Conservation (phyloP, 2,888 invertebrate genomes). For the Zaprionus bogoriensis region DNA sequence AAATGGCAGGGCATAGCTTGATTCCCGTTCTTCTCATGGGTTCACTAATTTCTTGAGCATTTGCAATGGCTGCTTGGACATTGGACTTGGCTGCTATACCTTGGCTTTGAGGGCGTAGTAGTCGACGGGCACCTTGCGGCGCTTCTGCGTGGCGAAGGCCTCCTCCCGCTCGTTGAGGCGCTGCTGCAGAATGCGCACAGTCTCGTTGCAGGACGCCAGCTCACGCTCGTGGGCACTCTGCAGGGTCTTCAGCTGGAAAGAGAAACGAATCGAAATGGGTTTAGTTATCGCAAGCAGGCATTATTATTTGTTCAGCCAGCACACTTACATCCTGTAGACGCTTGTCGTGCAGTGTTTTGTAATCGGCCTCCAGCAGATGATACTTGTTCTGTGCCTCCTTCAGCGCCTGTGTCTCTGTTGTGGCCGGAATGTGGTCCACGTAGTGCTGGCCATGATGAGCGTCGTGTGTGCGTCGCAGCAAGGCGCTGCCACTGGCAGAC, state of each 20-base stretch:
- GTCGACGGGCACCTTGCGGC: constrained; percentile 82
- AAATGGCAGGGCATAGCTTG: no score
- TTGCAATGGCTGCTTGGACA: background rate
- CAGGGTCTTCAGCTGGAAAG: constrained; percentile 88
- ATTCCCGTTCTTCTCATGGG: no score
- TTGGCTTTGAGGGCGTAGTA: constrained; percentile 83
- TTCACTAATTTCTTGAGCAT: background rate
- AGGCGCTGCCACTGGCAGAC: constrained; percentile 23
- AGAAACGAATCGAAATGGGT: background rate
- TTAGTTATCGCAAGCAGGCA: background rate
- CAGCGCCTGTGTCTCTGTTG: constrained; percentile 80
- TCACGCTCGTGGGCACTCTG: constrained; percentile 90
- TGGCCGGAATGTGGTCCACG: constrained; percentile 79
- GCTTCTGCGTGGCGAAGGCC: constrained; percentile 81
- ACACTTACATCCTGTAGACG: constrained; percentile 90
- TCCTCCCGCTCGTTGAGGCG: constrained; percentile 82
- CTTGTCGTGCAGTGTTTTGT: constrained; percentile 89
- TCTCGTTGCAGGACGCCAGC: constrained; percentile 83
- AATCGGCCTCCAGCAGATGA: constrained; percentile 89
- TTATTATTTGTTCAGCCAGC: background rate
- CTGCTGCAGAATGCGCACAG: constrained; percentile 82
- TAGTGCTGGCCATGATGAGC: constrained; percentile 66
- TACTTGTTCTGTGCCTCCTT: constrained; percentile 86
- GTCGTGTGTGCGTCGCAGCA: constrained; percentile 40
- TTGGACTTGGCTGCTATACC: constrained; percentile 63